Base-by-base conservation (phyloP, 1,140 invertebrate species). In the Heliothis subflexa region DNA sequence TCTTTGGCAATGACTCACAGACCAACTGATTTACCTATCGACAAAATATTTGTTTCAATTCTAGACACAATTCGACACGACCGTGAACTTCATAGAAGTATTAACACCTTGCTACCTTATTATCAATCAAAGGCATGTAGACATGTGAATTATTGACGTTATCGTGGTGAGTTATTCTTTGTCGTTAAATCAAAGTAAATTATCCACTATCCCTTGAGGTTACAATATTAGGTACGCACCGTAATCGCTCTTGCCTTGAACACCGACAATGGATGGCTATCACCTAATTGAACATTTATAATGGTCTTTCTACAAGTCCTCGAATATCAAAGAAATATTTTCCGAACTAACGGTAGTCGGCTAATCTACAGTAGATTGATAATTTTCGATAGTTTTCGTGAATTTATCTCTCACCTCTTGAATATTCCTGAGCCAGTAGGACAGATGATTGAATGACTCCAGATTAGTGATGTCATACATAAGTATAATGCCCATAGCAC, bases 391-490 rank as follows among this genome's bases (percentile, higher is more conserved):
- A 47, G 16, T 13, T 16, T 16, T 12, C 10, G 2, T 18, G 10
- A 33, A 33, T 33, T 47, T 64, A 47, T 64, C 33, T 64, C 59
- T 61, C 40, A 97, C 97, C 95, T 98, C 97, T 95, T 98, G 96
- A 81, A 98, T 98, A 93, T 98, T 98, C 89, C 97, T 95, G 49
- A 98, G 95, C 97, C 97, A 98, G 86, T 98, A 98, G 1, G 97
- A 97, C 61, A 98, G 93, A 94, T 98, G 97, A 91, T 98, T 97
- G 90, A 98, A 98, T 33, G 97, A 98, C 86, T 98, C 97, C 85
- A 98, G 94, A 89, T 97, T 98, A 18, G 97, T 98, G 33, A 98
- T 97, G 87, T 98, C 97, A 88, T 98, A 98, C 96, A 98, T 97
- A 9, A 98, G 94, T 40, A 98, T 95, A 84, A 98, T 98, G 45